Evolutionary conservation across 2,888 invertebrate genomes (phyloP).

Genomic region (Eupithecia abbreviata): DNA sequence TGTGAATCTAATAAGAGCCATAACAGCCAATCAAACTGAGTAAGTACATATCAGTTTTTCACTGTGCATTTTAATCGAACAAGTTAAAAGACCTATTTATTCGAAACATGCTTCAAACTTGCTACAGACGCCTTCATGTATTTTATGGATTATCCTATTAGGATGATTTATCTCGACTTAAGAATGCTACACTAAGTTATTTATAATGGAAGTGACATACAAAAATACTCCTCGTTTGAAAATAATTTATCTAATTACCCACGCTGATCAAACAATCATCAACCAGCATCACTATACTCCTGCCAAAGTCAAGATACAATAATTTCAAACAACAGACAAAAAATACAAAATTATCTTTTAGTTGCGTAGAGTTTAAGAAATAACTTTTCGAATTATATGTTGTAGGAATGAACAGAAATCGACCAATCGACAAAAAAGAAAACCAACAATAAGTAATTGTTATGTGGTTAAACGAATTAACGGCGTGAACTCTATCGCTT

Average conservation of each 20-base stretch:
- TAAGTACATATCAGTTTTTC: not conserved
- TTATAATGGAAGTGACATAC: not conserved
- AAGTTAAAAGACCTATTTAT: not conserved
- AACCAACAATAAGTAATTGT: too few relatives aligned
- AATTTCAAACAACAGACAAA: not conserved
- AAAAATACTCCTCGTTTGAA: not conserved
- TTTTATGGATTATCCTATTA: not conserved
- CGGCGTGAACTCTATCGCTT: too few relatives aligned
- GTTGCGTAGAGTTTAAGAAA: too few relatives aligned
- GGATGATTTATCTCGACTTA: not conserved
- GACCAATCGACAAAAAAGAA: too few relatives aligned
- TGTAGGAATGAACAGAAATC: too few relatives aligned
- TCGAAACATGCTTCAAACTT: not conserved
- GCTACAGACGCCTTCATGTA: not conserved
- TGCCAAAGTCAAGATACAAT: not conserved
- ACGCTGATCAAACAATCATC: not conserved
- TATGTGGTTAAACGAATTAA: too few relatives aligned
- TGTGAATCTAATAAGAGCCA: not conserved
- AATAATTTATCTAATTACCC: not conserved
- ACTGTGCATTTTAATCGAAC: not conserved
- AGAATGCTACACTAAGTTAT: not conserved
- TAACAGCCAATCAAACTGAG: not conserved
- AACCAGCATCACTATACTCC: not conserved
- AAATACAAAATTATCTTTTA: too few relatives aligned
- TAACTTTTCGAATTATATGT: too few relatives aligned